phyloP scores from a whole-genome alignment of 2,113 vertebrate genomes.

The Galeopterus variegatus region DNA sequence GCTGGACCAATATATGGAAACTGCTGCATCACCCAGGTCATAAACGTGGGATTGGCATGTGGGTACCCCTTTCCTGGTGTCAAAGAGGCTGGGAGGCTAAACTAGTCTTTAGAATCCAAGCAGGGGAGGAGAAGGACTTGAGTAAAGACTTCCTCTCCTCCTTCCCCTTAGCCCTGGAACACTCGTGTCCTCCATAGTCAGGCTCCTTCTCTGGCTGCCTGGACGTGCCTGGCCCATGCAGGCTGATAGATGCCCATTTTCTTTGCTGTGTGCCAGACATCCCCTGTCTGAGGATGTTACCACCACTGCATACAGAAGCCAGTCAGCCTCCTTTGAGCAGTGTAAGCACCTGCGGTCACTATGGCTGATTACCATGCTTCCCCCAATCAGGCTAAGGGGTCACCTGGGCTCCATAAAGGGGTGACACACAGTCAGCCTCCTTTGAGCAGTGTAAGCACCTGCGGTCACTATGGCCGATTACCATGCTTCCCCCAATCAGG shows the following conservation, averaged over 20 bases:
- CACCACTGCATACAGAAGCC: not conserved
- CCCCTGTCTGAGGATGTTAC: not conserved
- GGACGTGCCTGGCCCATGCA: not conserved
- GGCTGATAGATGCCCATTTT: too few species aligned
- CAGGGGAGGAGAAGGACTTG: not conserved
- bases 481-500: too few species aligned
- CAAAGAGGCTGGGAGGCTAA: not conserved
- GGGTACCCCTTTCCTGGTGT: not conserved
- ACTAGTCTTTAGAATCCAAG: not conserved
- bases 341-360: not conserved
- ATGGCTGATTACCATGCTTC: too few species aligned
- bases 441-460: not conserved
- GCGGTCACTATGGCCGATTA: not conserved
- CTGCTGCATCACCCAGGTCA: too few species aligned
- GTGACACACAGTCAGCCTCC: too few species aligned
- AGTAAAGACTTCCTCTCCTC: not conserved
- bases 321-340: not conserved
- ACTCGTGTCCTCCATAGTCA: fast-evolving
- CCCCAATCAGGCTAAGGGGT: too few species aligned
- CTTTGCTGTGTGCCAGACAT: not conserved
- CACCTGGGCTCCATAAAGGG: too few species aligned
- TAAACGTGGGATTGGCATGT: not conserved
- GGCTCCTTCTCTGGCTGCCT: not conserved
- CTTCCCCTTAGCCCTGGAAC: fast-evolving
- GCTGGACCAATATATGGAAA: not conserved